Percentiles rank a stretch among this genome's conserved stretches.
These are phyloP conservation scores for Cavia aperea DNA, from an alignment of 2,113 vertebrate genomes.

Conservation along the genomic window DNA sequence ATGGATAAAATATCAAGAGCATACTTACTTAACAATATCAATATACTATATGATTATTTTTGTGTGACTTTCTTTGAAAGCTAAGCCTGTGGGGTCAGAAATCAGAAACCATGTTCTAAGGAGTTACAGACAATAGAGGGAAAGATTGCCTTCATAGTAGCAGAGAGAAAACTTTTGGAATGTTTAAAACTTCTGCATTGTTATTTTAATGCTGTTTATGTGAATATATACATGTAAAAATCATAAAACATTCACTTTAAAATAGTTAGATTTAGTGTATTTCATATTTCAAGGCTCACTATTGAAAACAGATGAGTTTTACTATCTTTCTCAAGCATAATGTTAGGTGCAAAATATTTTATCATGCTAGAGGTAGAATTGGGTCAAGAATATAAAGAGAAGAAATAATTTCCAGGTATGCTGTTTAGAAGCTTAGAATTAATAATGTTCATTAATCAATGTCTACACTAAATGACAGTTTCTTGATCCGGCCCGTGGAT, in stretches of 20 bases:
- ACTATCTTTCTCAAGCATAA: not conserved
- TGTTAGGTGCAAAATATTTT: not conserved
- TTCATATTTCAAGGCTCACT: not conserved
- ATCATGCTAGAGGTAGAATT: not conserved
- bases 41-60: too few relatives aligned
- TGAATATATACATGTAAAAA: not conserved
- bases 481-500: too few relatives aligned
- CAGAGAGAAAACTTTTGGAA: not conserved
- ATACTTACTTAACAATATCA: too few relatives aligned
- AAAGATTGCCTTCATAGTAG: not conserved
- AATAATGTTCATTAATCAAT: not conserved
- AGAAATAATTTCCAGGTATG: not conserved
- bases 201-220: not conserved
- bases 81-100: too few relatives aligned
- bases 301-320: not conserved
- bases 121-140: too few relatives aligned
- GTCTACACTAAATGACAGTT: not conserved
- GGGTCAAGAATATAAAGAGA: not conserved
- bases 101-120: too few relatives aligned
- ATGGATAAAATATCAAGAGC: too few relatives aligned
- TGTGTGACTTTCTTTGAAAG: not conserved
- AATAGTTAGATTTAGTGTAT: not conserved
- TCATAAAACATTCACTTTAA: not conserved
- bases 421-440: not conserved
- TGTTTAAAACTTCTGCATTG: not conserved